Evolutionary conservation across 1,140 invertebrate species (phyloP), one percentile per base, ranked within the genome.

Genomic region (Subanguina moxae): DNA sequence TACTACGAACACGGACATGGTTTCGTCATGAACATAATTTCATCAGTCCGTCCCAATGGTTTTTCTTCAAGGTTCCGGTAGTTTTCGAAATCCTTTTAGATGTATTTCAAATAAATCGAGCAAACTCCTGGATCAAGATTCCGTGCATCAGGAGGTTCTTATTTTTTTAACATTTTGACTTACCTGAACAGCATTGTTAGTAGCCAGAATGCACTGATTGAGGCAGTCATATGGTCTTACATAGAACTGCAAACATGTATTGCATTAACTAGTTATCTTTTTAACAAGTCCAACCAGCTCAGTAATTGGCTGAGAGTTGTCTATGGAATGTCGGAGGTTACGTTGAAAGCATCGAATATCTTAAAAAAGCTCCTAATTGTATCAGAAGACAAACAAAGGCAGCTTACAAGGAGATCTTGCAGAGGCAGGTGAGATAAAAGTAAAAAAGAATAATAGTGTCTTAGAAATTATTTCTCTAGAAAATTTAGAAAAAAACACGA

Each of bases 291-390:
- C 15, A 3, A 52, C 48, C 25, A 72, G 42, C 45, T 72, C 70
- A 27, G 68, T 65, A 30, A 72, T 28, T 9, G 70, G 70, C 61
- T 72, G 70, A 9, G 57, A 64, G 25, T 72, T 72, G 25, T 72
- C 70, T 42, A 72, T 72, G 27, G 70, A 72, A 64, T 62, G 68
- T 19, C 68, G 72, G 23, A 61, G 32, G n/a, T 61, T 46, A 42
- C 57, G 72, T 64, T 72, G 70, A 45, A 72, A 72, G 27, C 70
- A 72, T 30, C 68, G 61, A 8, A 56, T 45, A 65, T 69, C 70
- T 72, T 27, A 64, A 69, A 19, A 68, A 65, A 65, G 28, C 7
- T 27, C n/a, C 23, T 59, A 59, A 13, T n/a, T 7, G 48, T 15
- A 7, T 52, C 23, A 5, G 3, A 52, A 52, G 3, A 52, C 17